Evolutionary conservation across 1,140 invertebrate genomes (phyloP).

Genomic region (Drosophila ercepeae): DNA sequence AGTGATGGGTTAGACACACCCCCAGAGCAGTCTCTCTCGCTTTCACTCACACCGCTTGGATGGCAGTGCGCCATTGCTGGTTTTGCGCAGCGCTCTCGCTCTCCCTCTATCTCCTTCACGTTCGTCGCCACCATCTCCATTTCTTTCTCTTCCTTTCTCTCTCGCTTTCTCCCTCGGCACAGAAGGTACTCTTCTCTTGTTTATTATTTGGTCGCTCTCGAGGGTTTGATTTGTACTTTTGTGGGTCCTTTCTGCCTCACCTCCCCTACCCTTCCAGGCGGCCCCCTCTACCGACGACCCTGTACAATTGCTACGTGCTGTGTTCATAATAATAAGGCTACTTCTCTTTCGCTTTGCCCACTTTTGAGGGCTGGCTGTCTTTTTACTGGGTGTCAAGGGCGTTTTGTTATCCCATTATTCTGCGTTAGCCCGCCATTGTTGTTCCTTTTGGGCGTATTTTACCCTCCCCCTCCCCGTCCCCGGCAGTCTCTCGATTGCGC

Average conservation of each 20-base stretch:
- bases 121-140: not conserved
- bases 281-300: not conserved
- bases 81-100: conserved; percentile 44
- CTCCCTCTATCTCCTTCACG: conserved; percentile 2
- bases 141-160: conserved; percentile 4
- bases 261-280: not conserved
- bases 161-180: conserved; percentile 1
- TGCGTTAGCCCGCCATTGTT: conserved; percentile 79
- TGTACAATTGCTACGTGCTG: conserved; percentile 69
- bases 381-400: conserved; percentile 84
- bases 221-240: conserved; percentile 81
- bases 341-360: conserved; percentile 43
- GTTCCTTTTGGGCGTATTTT: conserved; percentile 20
- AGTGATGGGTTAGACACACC: conserved; percentile 56
- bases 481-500: conserved; percentile 46
- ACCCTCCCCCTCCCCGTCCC: not conserved
- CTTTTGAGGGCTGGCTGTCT: conserved; percentile 76
- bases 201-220: conserved; percentile 76
- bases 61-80: conserved; percentile 74
- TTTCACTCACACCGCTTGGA: conserved; percentile 41
- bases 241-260: conserved; percentile 61
- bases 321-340: conserved; percentile 83
- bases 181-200: conserved; percentile 18
- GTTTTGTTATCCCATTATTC: conserved; percentile 84
- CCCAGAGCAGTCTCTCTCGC: conserved; percentile 48